phyloP scores from a whole-genome alignment of 35 echinoderm and acorn worm species.

The Apostichopus californicus region DNA sequence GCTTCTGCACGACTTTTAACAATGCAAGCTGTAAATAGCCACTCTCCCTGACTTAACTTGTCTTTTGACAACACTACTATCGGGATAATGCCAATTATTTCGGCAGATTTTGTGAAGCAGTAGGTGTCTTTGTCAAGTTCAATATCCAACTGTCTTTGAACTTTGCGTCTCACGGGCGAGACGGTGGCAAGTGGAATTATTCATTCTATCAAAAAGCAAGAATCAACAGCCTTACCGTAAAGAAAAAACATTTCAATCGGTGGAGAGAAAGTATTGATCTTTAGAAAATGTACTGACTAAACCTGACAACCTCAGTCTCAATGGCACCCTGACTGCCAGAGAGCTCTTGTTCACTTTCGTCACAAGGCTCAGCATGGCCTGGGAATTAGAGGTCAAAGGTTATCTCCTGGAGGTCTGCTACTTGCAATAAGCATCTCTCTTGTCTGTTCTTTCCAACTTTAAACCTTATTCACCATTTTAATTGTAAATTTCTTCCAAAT shows the following conservation, averaged over 20 bases:
- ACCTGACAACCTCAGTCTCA: conserved; percentile 16
- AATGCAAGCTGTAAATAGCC: too few species aligned
- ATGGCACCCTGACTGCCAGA: neutral
- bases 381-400: conserved; percentile 41
- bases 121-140: neutral
- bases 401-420: neutral
- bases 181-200: conserved; percentile 28
- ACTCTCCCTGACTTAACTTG: neutral
- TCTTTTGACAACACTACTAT: neutral
- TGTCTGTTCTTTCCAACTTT: neutral
- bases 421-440: neutral
- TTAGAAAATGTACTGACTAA: neutral
- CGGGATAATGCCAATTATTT: neutral
- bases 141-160: neutral
- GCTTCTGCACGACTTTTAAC: too few species aligned
- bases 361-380: conserved; percentile 23
- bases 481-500: too few species aligned
- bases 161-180: neutral
- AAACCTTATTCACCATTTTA: too few species aligned
- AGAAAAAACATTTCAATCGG: neutral
- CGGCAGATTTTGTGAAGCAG: neutral
- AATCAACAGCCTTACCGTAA: neutral
- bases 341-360: neutral
- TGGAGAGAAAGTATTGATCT: neutral
- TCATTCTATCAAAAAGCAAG: conserved; percentile 13